Evolutionary conservation across 2,113 vertebrate genomes (phyloP), one percentile per base, ranked within the genome.

Genomic region (Beaufortia kweichowensis): DNA sequence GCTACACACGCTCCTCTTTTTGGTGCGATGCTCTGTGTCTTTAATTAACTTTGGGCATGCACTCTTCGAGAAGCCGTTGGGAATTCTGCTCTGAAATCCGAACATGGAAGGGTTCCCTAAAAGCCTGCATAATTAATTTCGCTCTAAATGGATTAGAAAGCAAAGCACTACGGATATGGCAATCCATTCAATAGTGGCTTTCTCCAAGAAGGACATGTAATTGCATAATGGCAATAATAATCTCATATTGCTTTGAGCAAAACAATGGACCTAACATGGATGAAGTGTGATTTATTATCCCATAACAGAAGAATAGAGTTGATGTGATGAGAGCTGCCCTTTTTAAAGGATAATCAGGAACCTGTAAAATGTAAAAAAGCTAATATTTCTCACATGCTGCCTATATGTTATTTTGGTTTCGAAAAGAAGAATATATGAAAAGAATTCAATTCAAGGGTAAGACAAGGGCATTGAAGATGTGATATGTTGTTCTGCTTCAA

Each of bases 161-260:
- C 43, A 77, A 70, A 78, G 81, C 66, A 26, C 31, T 80, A 79
- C 35, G 57, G 82, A 84, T 85, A 74, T 87, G 86, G 82, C 68
- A 86, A 68, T 75, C 80, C 84, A 86, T 87, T 89, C 85, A 90
- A 80, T 77, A 74, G 81, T 75, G 81, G 85, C 79, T 87, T 88
- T 88, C 85, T 79, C 77, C 61, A 24, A 79, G 57, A 84, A 76
- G 86, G 50, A 86, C 83, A 84, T 84, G 84, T 87, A 91, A 90
- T 91, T 86, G 84, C 84, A 86, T 88, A 90, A 88, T 91, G 83
- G 88, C 75, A 70, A 75, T 39, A 90, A 83, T 86, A 76, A 86
- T 87, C 75, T 79, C 63, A 69, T 80, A 85, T 89, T 85, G 81
- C 85, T 87, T 78, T 76, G 85, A 89, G 85, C 84, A 86, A 85